Evolutionary conservation across 1,140 invertebrate species (phyloP).

Genomic region (Rhyzopertha dominica): DNA sequence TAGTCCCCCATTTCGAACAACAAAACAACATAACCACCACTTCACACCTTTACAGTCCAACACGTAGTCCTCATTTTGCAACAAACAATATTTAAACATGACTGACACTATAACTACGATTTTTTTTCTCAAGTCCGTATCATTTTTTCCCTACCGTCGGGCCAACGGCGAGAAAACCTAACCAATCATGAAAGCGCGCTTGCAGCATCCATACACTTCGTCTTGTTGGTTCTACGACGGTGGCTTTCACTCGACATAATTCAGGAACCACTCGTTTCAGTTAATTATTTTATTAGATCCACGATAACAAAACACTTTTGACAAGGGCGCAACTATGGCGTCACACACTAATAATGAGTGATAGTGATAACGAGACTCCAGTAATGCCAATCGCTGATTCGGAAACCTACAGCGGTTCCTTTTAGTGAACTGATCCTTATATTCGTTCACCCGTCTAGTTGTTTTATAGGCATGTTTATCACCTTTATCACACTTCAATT

Average conservation of each 20-base stretch:
- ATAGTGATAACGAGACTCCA: too few species aligned
- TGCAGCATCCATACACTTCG: background rate
- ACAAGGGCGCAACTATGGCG: conserved; percentile 17
- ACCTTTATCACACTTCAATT: too few species aligned
- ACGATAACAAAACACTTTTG: conserved; percentile 15
- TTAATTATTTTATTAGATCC: too few species aligned
- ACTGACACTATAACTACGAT: conserved; percentile 11
- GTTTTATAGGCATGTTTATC: too few species aligned
- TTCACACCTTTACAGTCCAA: conserved; percentile 24
- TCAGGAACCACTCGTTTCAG: conserved; percentile 10
- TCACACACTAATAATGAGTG: conserved; percentile 19
- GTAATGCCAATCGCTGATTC: too few species aligned
- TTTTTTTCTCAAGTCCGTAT: conserved; percentile 2
- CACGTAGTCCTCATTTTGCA: conserved; percentile 14
- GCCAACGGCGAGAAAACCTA: conserved; percentile 7
- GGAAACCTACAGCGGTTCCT: too few species aligned
- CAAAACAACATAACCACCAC: conserved; percentile 24
- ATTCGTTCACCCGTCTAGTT: too few species aligned
- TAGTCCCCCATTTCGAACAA: conserved; percentile 37
- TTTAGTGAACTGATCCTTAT: too few species aligned
- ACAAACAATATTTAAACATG: conserved; percentile 9
- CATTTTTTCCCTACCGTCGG: conserved; percentile 5
- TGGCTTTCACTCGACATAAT: conserved; percentile 2
- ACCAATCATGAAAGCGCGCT: conserved; percentile 5
- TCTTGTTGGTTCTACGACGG: background rate